Conservation (phyloP, 2,888 invertebrate genomes). For the Scaptomyza reducta region DNA sequence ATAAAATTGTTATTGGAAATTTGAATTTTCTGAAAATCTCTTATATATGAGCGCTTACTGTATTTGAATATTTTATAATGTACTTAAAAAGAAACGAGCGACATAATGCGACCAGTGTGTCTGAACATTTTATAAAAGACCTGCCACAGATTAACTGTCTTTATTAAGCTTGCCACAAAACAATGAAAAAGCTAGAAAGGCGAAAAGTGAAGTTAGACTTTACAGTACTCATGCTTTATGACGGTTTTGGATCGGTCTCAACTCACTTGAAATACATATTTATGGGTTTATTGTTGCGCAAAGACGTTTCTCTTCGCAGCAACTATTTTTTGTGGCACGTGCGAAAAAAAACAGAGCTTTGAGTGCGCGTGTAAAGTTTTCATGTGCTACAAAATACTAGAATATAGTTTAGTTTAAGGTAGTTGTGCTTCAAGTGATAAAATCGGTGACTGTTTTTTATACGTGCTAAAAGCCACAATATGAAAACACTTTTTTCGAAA, state of each 20-base stretch:
- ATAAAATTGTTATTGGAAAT: no score
- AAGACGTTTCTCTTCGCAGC: conserved; percentile 34
- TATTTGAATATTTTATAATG: conserved; percentile 64
- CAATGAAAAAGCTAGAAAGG: background rate
- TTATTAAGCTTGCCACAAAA: conserved; percentile 50
- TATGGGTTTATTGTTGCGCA: conserved; percentile 58
- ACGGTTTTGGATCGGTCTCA: conserved; percentile 43
- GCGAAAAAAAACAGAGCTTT: conserved; percentile 6
- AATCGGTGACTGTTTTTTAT: background rate
- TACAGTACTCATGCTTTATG: conserved; percentile 32
- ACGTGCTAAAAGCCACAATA: conserved; percentile 34
- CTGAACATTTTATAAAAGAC: conserved; percentile 36
- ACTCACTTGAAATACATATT: conserved; percentile 51
- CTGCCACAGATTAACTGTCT: conserved; percentile 50
- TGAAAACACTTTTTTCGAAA: background rate
- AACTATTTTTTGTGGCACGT: background rate
- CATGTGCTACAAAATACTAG: conserved; percentile 19
- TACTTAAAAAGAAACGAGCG: conserved; percentile 46
- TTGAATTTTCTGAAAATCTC: no score
- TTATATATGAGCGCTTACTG: background rate
- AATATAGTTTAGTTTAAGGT: conserved; percentile 15
- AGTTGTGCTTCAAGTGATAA: background rate
- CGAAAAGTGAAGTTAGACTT: background rate
- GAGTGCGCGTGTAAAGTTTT: conserved; percentile 41
- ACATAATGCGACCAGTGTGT: conserved; percentile 56